These are phyloP conservation scores for Lasioglossum lativentre DNA, from an alignment of 2,888 invertebrate species.

Conservation along the genomic window DNA sequence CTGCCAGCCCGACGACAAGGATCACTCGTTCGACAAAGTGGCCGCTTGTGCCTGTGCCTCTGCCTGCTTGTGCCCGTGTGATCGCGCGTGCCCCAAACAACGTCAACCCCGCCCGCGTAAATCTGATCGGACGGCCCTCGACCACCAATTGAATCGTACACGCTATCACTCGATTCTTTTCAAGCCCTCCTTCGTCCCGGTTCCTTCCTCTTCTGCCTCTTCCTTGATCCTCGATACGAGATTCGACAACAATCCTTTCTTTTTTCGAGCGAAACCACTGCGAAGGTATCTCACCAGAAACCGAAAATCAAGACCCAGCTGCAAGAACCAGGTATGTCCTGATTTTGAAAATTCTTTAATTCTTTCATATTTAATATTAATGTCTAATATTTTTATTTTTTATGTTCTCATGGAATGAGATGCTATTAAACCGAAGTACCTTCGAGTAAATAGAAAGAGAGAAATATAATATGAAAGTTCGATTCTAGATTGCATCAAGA, in stretches of 20 bases:
- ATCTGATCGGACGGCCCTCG: slow-evolving; percentile 40
- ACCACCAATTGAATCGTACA: neutral
- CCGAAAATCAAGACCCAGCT: no score
- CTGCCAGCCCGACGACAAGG: slow-evolving; percentile 74
- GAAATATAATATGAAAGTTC: neutral
- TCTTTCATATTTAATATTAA: no score
- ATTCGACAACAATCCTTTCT: neutral
- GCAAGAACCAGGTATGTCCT: no score
- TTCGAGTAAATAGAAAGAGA: neutral
- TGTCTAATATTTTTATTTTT: no score
- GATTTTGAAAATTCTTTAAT: no score
- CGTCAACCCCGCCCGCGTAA: slow-evolving; percentile 41
- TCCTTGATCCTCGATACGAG: neutral
- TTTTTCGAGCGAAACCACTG: neutral
- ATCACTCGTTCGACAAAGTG: slow-evolving; percentile 72
- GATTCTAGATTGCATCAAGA: neutral
- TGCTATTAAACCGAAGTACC: neutral
- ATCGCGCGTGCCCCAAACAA: slow-evolving; percentile 52
- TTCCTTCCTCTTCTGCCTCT: neutral
- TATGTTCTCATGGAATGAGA: no score
- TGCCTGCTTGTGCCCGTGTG: no score
- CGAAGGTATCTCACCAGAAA: neutral
- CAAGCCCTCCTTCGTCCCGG: neutral
- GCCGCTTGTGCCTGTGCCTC: slow-evolving; percentile 5
- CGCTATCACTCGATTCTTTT: slow-evolving; percentile 12